These are phyloP conservation scores for Gryllus bimaculatus DNA, from an alignment of 1,140 invertebrate species.

Conservation along the genomic window DNA sequence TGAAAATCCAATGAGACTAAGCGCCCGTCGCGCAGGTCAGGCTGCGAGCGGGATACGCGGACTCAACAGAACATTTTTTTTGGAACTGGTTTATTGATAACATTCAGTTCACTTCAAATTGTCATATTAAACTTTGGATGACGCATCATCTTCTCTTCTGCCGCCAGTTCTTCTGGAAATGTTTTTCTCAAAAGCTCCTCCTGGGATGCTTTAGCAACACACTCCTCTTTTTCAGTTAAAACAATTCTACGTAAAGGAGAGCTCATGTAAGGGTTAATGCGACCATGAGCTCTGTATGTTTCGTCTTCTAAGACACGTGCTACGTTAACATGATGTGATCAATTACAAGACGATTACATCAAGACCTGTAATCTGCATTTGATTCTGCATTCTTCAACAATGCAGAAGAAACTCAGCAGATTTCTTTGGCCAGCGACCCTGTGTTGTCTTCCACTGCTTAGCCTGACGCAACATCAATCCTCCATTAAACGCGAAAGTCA, in stretches of 20 bases:
- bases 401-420: slow-evolving; percentile 96
- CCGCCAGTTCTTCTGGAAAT: slow-evolving; percentile 80
- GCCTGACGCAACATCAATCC: slow-evolving; percentile 91
- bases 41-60: too few species aligned
- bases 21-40: too few species aligned
- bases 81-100: not conserved
- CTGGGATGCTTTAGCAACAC: slow-evolving; percentile 82
- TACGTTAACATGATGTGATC: slow-evolving; percentile 99
- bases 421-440: slow-evolving; percentile 98
- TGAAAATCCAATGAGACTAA: too few species aligned
- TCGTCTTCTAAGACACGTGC: slow-evolving; percentile 90
- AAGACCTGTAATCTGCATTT: slow-evolving; percentile 94
- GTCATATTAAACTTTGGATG: slow-evolving; percentile 32
- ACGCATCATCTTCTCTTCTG: slow-evolving; percentile 79
- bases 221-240: slow-evolving; percentile 89
- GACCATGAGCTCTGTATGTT: slow-evolving; percentile 98
- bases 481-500: slow-evolving; percentile 97
- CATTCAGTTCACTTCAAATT: not conserved
- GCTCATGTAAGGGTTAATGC: slow-evolving; percentile 99
- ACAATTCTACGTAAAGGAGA: slow-evolving; percentile 99
- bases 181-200: slow-evolving; percentile 79
- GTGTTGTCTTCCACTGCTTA: slow-evolving; percentile 91
- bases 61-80: too few species aligned
- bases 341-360: slow-evolving; percentile 94
- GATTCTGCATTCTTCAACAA: slow-evolving; percentile 96